A percentile compares a stretch with the other conserved stretches of the same genome.
These are phyloP conservation scores for Sphinx pinastri DNA, from an alignment of 2,888 invertebrate species.

Conservation along the genomic window DNA sequence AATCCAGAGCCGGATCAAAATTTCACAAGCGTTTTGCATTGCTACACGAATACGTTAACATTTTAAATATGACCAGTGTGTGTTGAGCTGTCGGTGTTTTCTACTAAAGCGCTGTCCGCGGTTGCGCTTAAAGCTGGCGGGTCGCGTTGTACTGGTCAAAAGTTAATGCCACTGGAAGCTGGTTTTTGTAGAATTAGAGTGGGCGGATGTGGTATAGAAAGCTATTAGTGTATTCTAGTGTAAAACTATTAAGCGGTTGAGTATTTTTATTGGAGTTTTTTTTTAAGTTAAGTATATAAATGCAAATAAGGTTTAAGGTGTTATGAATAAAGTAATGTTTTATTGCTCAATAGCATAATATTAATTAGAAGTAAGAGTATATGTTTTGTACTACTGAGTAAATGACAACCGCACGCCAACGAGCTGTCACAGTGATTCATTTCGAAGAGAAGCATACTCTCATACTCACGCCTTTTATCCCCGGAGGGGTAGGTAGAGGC, in stretches of 20 bases:
- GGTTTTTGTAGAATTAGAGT: constrained; percentile 27
- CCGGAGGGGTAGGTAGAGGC: too few species aligned
- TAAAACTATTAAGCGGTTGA: background rate
- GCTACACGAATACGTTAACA: constrained; percentile 58
- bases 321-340: too few species aligned
- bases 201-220: constrained; percentile 15
- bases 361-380: too few species aligned
- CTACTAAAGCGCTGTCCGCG: constrained; percentile 29
- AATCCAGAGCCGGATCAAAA: constrained; percentile 51
- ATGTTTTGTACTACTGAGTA: too few species aligned
- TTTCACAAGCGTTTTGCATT: constrained; percentile 57
- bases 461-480: too few species aligned
- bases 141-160: constrained; percentile 47
- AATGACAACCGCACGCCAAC: too few species aligned
- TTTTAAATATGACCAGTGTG: constrained; percentile 56
- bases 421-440: too few species aligned
- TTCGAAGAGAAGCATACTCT: too few species aligned
- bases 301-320: too few species aligned
- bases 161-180: constrained; percentile 52
- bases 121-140: constrained; percentile 35
- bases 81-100: constrained; percentile 37
- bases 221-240: background rate
- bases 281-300: too few species aligned
- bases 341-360: too few species aligned
- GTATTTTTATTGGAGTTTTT: too few species aligned